These are phyloP conservation scores for Mesitornis unicolor DNA, from an alignment of 2,113 vertebrate species.

Conservation along the genomic window DNA sequence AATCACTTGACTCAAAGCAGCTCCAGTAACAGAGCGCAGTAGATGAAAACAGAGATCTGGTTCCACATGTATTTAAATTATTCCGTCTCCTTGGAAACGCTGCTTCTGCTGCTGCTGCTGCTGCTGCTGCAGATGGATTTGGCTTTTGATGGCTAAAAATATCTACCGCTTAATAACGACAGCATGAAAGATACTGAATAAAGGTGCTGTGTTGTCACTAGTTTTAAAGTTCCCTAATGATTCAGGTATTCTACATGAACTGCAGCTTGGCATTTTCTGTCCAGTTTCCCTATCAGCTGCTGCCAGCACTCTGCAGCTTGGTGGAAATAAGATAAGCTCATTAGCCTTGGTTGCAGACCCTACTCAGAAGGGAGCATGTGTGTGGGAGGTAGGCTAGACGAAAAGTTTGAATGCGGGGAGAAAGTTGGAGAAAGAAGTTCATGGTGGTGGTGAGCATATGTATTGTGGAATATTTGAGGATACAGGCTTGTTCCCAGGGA, in stretches of 20 bases:
- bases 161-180: slow-evolving; percentile 71
- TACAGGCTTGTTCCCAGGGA: not conserved
- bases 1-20: slow-evolving; percentile 50
- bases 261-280: slow-evolving; percentile 56
- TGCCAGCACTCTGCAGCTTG: slow-evolving; percentile 17
- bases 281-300: slow-evolving; percentile 46
- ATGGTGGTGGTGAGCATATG: not conserved
- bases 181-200: slow-evolving; percentile 68
- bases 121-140: slow-evolving; percentile 78
- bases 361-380: not conserved
- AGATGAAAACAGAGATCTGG: slow-evolving; percentile 78
- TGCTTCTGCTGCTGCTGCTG: too few species aligned
- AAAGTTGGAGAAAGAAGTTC: not conserved
- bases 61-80: slow-evolving; percentile 81
- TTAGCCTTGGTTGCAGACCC: slow-evolving; percentile 42
- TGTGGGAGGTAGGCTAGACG: not conserved
- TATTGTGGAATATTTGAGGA: not conserved
- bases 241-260: slow-evolving; percentile 55
- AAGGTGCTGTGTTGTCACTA: slow-evolving; percentile 56
- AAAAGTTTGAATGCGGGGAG: not conserved
- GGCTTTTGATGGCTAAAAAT: slow-evolving; percentile 79
- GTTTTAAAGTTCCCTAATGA: slow-evolving; percentile 70
- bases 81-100: slow-evolving; percentile 82
- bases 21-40: slow-evolving; percentile 67
- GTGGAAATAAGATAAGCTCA: slow-evolving; percentile 43